These are phyloP conservation scores for Podilymbus podiceps DNA, from an alignment of 2,113 vertebrate genomes.

Conservation along the genomic window DNA sequence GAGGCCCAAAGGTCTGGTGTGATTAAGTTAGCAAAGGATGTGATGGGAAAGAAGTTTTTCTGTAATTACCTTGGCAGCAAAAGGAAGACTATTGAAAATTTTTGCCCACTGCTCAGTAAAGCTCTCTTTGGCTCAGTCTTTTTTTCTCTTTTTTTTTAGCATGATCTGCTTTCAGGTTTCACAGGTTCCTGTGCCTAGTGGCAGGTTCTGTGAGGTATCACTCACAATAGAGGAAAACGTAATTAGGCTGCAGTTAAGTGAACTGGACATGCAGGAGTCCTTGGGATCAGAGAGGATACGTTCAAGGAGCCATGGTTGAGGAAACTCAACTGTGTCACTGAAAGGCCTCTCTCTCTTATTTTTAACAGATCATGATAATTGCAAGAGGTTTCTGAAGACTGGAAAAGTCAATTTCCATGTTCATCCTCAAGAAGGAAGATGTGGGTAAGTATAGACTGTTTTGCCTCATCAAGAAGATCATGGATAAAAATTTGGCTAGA, in stretches of 20 bases:
- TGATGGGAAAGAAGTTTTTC: background rate
- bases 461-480: background rate
- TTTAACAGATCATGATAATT: background rate
- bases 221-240: background rate
- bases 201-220: no score
- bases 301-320: background rate
- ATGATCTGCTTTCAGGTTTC: background rate
- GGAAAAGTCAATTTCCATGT: background rate
- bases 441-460: fast-evolving
- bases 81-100: background rate
- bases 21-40: background rate
- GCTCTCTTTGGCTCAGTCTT: background rate
- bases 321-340: background rate
- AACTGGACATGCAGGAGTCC: background rate
- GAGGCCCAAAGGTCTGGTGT: background rate
- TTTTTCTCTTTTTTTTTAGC: background rate
- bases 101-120: background rate
- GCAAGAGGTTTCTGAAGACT: background rate
- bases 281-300: background rate
- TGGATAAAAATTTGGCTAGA: background rate
- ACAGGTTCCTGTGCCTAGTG: background rate
- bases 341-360: background rate
- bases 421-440: background rate
- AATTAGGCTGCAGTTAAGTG: background rate
- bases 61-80: background rate